Evolutionary conservation across 2,888 invertebrate genomes (phyloP).

Genomic region (Acrobasis repandana): DNA sequence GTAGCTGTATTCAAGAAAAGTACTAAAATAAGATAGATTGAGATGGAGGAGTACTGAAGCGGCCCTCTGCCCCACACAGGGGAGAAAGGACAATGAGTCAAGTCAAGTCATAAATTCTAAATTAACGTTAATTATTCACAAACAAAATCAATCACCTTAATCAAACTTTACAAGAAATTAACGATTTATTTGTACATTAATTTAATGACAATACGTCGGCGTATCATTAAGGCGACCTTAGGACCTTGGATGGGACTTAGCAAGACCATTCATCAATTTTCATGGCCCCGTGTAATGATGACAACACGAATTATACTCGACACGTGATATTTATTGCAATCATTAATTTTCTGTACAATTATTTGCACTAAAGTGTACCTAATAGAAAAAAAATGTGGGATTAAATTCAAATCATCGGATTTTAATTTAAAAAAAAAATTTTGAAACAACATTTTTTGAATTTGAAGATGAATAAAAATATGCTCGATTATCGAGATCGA

Average conservation of each 20-base stretch:
- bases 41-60: too few species aligned
- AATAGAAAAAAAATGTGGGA: slow-evolving; percentile 2
- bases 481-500: too few species aligned
- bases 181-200: not conserved
- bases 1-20: too few species aligned
- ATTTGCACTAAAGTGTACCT: not conserved
- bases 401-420: not conserved
- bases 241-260: slow-evolving; percentile 12
- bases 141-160: slow-evolving; percentile 5
- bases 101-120: too few species aligned
- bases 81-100: too few species aligned
- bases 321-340: slow-evolving; percentile 11
- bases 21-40: too few species aligned
- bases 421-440: not conserved
- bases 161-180: slow-evolving; percentile 1
- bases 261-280: slow-evolving; percentile 10
- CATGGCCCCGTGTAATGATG: slow-evolving; percentile 12
- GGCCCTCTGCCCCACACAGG: too few species aligned
- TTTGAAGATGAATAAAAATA: too few species aligned
- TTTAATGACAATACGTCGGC: slow-evolving; percentile 8
- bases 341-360: slow-evolving; percentile 7
- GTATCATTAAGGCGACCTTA: slow-evolving; percentile 4
- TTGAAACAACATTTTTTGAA: too few species aligned
- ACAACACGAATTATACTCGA: slow-evolving; percentile 12
- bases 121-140: not conserved